Base-by-base conservation (phyloP, 2,797 vertebrate species). In the Semotilus atromaculatus region DNA sequence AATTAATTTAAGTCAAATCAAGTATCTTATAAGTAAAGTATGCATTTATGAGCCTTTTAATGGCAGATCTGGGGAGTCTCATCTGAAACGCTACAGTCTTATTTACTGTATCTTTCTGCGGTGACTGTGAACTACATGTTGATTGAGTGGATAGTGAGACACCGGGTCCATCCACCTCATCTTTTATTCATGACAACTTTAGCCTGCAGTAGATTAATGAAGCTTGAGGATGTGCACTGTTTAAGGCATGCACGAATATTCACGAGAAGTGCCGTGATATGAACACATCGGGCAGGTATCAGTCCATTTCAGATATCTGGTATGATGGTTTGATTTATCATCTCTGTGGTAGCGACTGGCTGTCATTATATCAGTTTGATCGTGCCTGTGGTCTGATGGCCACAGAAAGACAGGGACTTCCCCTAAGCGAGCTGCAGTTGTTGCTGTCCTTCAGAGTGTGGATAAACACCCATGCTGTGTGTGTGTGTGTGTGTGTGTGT, bases 391-490 rank as follows among this genome's bases (percentile, higher is more conserved):
- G 72, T 83, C 60, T 82, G 64, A 43, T 68, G 81, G 76, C 81
- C 53, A 62, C 48, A 43, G 82, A 71, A 40, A 73, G 77, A 60
- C 79, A 73, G 91, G 91, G 90, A 90, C 90, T 90, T 90, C 89
- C 91, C 89, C 81, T 53, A 36, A 70, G 29, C 0, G 14, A 48
- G 86, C 77, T 75, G 76, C 91, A 91, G 89, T 90, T 92, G 90
- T 84, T 79, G 86, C 89, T 86, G 88, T 85, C 88, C 40, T 75
- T 91, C 88, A 90, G 53, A 26, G 51, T 68, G 76, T 60, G 23
- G 26, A 84, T 88, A 88, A 90, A 90, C 87, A 89, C 73, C 48
- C 36, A 43, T 83, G 55, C 40, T 55, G 26, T 29, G 43, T 34
- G 43, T 55, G 53, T 58, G 53, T 66, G 76, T 34, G 18, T 7